A percentile compares a stretch with the other conserved stretches of the same genome.
Evolutionary conservation across 92 coral and sea anemone genomes (phyloP).

Genomic region (Micromussa lordhowensis): DNA sequence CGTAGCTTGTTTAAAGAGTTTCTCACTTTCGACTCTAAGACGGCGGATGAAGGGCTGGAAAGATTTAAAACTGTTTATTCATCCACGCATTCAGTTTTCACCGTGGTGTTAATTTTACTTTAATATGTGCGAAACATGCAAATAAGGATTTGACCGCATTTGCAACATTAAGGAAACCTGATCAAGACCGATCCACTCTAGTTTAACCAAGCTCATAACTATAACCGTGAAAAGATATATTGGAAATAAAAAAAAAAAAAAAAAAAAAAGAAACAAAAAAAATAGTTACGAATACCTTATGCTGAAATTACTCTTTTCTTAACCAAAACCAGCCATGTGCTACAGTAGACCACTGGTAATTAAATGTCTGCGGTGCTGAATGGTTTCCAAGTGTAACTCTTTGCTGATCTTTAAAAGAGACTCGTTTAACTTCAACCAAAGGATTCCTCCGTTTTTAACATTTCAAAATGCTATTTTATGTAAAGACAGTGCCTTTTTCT

Average conservation of each 20-base stretch:
- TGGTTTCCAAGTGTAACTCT: not conserved
- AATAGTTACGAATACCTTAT: not conserved
- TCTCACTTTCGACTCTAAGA: not conserved
- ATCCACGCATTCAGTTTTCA: not conserved
- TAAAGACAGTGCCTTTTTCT: not conserved
- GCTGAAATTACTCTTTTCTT: not conserved
- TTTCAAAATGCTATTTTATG: not conserved
- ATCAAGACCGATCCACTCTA: not conserved
- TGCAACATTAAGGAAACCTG: not conserved
- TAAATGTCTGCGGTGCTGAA: not conserved
- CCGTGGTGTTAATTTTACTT: not conserved
- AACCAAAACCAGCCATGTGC: not conserved
- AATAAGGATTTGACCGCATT: not conserved
- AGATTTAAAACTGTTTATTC: not conserved
- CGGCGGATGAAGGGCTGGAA: not conserved
- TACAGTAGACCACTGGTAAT: not conserved
- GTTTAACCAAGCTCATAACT: not conserved
- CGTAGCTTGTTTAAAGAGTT: not conserved
- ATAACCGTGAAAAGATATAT: not conserved
- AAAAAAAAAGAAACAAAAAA: too few species aligned
- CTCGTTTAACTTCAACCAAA: not conserved
- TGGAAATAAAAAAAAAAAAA: too few species aligned
- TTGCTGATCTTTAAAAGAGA: not conserved
- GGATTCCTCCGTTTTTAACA: not conserved
- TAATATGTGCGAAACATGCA: not conserved